Base-by-base conservation (phyloP, 2,797 vertebrate genomes). In the Euthynnus affinis region DNA sequence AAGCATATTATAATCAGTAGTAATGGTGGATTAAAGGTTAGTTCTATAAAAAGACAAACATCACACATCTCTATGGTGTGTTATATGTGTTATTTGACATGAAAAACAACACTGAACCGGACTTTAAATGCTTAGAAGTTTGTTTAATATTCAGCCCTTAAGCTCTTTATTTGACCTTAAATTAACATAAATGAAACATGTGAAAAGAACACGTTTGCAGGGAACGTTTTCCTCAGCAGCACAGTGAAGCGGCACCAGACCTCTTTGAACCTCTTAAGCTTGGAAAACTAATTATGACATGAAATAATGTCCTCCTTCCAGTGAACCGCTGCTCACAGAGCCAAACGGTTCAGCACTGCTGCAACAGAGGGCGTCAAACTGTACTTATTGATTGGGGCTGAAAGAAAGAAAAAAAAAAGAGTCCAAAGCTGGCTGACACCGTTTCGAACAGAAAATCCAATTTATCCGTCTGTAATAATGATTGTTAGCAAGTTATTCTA, bases 361-460 rank as follows among this genome's bases (percentile, higher is more conserved):
- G 59, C 87, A 86, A 77, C 63, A 89, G 90, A 87, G 84, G 89
- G 89, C 84, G 85, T 81, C 89, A 92, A 17, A 84, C 55, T 13
- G 68, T 34, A 82, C 70, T 5, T 68, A 44, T 58, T 81, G 57
- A 51, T 74, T 58, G 22, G 22, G 6, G 4, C 0, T 72, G 22
- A 55, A 27, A 15, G 29, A 48, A 46, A 62, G n/a, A n/a, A n/a
- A n/a, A n/a, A n/a, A n/a, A n/a, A n/a, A n/a, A n/a, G n/a, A n/a
- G n/a, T n/a, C n/a, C n/a, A n/a, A n/a, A n/a, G 1, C 57, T 57
- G 48, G 13, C 25, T 75, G 32, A 5, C 20, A 59, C 25, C 14
- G 57, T 59, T 52, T 55, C n/a, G 0, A 56, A 32, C 27, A 48
- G 10, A 12, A 18, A 15, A 20, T 2, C 4, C 3, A 9, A 6